These are phyloP conservation scores for Eutolmus rufibarbis DNA, from an alignment of 2,888 invertebrate genomes.

Conservation along the genomic window DNA sequence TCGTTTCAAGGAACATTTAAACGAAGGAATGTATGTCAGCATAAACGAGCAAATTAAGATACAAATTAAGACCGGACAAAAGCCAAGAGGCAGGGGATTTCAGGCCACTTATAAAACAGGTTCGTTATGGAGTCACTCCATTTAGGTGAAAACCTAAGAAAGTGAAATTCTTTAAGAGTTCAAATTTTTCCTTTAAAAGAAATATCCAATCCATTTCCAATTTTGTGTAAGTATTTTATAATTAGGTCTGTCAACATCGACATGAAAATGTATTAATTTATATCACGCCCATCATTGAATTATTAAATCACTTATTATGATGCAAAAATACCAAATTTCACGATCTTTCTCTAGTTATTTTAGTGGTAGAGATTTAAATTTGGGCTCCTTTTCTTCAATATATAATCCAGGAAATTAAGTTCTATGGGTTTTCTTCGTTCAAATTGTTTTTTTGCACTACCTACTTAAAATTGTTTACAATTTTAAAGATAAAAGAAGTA, in stretches of 20 bases:
- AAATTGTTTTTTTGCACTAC: no score
- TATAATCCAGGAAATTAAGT: no score
- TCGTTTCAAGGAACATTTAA: constrained; percentile 65
- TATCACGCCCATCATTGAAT: no score
- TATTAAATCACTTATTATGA: not conserved
- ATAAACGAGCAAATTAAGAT: constrained; percentile 69
- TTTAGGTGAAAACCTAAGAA: not conserved
- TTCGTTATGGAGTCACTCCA: constrained; percentile 54
- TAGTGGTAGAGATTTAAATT: no score
- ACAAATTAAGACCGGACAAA: constrained; percentile 70
- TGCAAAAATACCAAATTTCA: not conserved
- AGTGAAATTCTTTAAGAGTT: not conserved
- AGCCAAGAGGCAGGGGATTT: constrained; percentile 73
- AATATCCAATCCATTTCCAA: not conserved
- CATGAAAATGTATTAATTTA: no score
- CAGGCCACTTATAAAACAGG: constrained; percentile 72
- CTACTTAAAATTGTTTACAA: no score
- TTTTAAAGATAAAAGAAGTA: no score
- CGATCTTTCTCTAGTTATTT: not conserved
- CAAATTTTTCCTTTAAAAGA: not conserved
- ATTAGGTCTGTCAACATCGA: not conserved
- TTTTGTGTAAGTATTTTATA: not conserved
- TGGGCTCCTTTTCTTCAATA: no score
- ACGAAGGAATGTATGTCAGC: constrained; percentile 74
- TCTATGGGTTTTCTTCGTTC: no score